Evolutionary conservation across 2,113 vertebrate species (phyloP).

Genomic region (Condylura cristata): DNA sequence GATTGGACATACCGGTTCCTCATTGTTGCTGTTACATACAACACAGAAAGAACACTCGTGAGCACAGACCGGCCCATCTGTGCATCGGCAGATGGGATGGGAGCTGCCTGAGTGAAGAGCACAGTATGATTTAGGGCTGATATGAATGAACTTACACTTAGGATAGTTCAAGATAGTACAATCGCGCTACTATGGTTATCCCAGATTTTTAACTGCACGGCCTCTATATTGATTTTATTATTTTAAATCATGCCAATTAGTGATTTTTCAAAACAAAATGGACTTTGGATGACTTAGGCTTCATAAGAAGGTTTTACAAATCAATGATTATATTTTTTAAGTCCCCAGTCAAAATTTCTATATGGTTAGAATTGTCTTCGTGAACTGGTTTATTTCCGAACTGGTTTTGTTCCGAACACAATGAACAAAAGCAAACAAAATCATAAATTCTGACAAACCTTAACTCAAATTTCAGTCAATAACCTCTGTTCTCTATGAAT

Average conservation of each 20-base stretch:
- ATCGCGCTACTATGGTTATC: conserved; percentile 31
- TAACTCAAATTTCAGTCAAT: neutral
- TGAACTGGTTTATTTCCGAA: conserved; percentile 45
- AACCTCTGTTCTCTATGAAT: neutral
- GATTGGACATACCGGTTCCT: neutral
- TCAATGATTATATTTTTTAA: conserved; percentile 65
- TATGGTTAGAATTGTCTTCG: conserved; percentile 11
- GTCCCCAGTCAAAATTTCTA: conserved; percentile 37
- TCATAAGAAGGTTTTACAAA: conserved; percentile 62
- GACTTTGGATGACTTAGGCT: conserved; percentile 48
- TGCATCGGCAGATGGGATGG: conserved; percentile 61
- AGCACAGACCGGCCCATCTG: conserved; percentile 63
- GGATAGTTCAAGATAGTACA: conserved; percentile 50
- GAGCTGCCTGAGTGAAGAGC: conserved; percentile 51
- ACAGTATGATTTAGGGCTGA: conserved; percentile 45
- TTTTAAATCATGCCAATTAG: conserved; percentile 58
- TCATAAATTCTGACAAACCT: neutral
- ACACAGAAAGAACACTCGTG: neutral
- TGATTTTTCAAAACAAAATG: conserved; percentile 65
- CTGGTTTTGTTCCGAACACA: too few relatives aligned
- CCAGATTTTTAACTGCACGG: conserved; percentile 65
- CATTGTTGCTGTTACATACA: neutral
- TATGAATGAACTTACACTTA: conserved; percentile 44
- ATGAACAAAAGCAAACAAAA: conserved; percentile 24
- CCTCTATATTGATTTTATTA: conserved; percentile 69